These are phyloP conservation scores for Mizuhopecten yessoensis DNA, from an alignment of 1,140 invertebrate genomes.

Conservation along the genomic window DNA sequence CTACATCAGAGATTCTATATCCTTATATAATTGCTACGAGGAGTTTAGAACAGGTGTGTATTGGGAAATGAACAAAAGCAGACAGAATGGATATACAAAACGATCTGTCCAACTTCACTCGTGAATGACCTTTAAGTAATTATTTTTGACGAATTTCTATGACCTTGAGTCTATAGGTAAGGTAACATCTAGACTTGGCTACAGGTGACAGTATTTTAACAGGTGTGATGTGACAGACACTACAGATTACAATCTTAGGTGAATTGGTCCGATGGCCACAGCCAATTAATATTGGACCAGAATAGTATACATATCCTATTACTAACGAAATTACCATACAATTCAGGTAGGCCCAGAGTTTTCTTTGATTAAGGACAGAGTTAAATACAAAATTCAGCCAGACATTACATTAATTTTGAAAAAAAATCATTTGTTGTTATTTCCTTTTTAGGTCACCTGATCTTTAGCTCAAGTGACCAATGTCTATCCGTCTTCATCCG, in stretches of 20 bases:
- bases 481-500: too few species aligned
- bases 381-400: not conserved
- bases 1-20: not conserved
- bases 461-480: too few species aligned
- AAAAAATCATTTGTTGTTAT: too few species aligned
- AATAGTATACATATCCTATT: too few species aligned
- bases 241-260: not conserved
- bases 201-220: not conserved
- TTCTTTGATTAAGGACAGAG: not conserved
- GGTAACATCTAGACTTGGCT: not conserved
- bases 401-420: too few species aligned
- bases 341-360: not conserved
- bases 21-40: not conserved
- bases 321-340: not conserved
- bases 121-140: not conserved
- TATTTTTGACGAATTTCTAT: not conserved
- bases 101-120: not conserved
- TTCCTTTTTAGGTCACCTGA: too few species aligned
- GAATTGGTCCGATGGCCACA: not conserved
- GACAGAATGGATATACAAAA: not conserved
- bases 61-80: not conserved
- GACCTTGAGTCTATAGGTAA: not conserved
- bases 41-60: not conserved
- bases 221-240: not conserved
- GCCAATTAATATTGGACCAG: not conserved